These are phyloP conservation scores for Actinernus sp. DNA, from an alignment of 92 coral and sea anemone genomes.

Conservation along the genomic window DNA sequence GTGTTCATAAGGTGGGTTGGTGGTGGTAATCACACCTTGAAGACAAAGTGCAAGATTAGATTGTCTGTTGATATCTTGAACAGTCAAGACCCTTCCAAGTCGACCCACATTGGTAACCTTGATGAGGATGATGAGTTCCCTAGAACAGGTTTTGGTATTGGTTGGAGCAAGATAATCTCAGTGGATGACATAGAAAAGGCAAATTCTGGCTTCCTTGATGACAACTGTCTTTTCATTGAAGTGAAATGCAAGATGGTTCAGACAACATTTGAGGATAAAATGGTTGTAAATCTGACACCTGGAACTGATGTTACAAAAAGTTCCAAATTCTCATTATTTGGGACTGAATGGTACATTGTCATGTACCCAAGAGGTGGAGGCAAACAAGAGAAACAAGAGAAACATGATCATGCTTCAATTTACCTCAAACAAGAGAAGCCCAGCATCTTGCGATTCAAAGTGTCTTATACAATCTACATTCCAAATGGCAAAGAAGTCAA, in stretches of 20 bases:
- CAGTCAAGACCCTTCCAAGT: constrained; percentile 72
- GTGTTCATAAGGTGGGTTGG: constrained; percentile 92
- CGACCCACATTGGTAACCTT: constrained; percentile 78
- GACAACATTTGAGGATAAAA: constrained; percentile 84
- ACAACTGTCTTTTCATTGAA: constrained; percentile 76
- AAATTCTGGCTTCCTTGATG: constrained; percentile 78
- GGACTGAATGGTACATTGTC: constrained; percentile 88
- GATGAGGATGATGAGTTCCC: constrained; percentile 88
- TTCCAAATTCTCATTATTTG: constrained; percentile 86
- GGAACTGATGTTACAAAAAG: constrained; percentile 79
- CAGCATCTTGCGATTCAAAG: constrained; percentile 81
- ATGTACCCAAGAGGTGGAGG: constrained; percentile 92
- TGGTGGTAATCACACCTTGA: constrained; percentile 77
- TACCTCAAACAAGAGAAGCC: constrained; percentile 88
- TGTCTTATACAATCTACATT: constrained; percentile 73
- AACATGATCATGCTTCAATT: constrained; percentile 80
- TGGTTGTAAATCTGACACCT: constrained; percentile 75
- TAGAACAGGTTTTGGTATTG: constrained; percentile 83
- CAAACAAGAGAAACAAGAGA: constrained; percentile 58
- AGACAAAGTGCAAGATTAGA: constrained; percentile 81
- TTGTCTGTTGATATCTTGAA: constrained; percentile 66
- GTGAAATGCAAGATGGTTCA: constrained; percentile 76
- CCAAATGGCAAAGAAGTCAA: constrained; percentile 83
- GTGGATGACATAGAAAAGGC: constrained; percentile 68
- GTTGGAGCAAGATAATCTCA: constrained; percentile 89